Base-by-base conservation (phyloP, 1,140 invertebrate species). In the Monochamus saltuarius region DNA sequence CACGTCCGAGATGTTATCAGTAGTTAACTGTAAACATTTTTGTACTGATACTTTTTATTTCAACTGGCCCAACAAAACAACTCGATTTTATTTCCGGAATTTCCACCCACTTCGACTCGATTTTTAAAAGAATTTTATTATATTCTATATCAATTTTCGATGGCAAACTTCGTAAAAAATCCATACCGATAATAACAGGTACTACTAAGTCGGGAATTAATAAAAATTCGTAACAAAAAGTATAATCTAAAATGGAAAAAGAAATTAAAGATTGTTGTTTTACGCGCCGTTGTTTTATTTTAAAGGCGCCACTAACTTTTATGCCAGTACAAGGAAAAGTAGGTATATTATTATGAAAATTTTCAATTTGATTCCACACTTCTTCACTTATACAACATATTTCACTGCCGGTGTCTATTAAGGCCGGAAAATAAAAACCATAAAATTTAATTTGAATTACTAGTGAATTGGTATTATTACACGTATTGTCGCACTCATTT, bases 241-340 rank as follows among this genome's bases (percentile, higher is more conserved):
- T 29, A 29, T 17, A 29, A 11, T 50, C 13, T 35, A 13, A 22
- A n/a, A 50, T 50, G 9, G 17, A 29, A 35, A 50, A 29, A 4
- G 34, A 29, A 17, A 50, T 8, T 4, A 29, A 50, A 10, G 47
- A 22, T 19, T 49, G 14, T 17, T 17, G 14, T 39, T 11, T 9
- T 13, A 49, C 46, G 1, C 46, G 6, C 7, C 14, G n/a, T 50
- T 50, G 19, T 52, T 52, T 52, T n/a, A 36, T n/a, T 39, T 52
- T 52, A 17, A 36, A 37, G 2, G 29, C 50, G 7, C 35, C 19
- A 13, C 9, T 10, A 9, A 52, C 17, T 35, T 34, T 17, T 14
- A 52, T 22, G 2, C 50, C 50, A 7, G 10, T 52, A 36, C 50
- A 52, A 52, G 34, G 34, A 36, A 52, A 38, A 9, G 9, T 35